Evolutionary conservation across 2,797 vertebrate genomes (phyloP), one percentile per base, ranked within the genome.

Genomic region (Hypotaenidia okinawae): DNA sequence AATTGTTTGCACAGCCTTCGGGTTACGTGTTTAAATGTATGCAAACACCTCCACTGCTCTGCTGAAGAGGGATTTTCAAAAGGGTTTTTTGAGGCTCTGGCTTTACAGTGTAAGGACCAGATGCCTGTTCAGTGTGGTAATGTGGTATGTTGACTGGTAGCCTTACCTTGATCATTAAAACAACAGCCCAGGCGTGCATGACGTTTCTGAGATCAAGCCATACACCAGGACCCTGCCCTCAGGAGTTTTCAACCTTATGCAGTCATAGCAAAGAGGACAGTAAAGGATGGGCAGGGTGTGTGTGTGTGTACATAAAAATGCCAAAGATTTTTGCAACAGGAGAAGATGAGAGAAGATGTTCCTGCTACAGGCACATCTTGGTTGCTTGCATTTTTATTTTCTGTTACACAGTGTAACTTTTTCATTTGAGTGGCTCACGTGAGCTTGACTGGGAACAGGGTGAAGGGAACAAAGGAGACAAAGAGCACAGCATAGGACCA

Each of bases 251-350:
- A 87, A 39, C 75, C 55, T 59, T 54, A 84, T 14, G 33, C 57
- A 74, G 91, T 94, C 82, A 87, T 12, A 88, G 86, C 74, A 79
- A 87, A 89, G 79, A 94, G 85, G 87, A 83, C 90, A 86, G 87
- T 49, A 83, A 97, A 95, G 59, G 49, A 88, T 43, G 79, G 84
- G 92, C 87, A 96, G 92, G 83, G 91, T 54, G 94, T 70, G 90
- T 68, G 49, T 32, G n/a, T 13, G 55, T 14, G 16, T 8, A 1
- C 39, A 27, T 52, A 63, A 17, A 83, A 91, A 94, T 87, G 83
- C 82, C 78, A 75, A 77, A 89, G 82, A 90, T 95, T 90, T 81
- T 96, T 97, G 76, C 84, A 95, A 83, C 62, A 86, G 43, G 49
- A 90, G 63, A 89, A 78, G 72, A 88, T 33, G 76, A 90, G 72